Base-by-base conservation (phyloP, 2,888 invertebrate species). In the Heliconius ismenius region DNA sequence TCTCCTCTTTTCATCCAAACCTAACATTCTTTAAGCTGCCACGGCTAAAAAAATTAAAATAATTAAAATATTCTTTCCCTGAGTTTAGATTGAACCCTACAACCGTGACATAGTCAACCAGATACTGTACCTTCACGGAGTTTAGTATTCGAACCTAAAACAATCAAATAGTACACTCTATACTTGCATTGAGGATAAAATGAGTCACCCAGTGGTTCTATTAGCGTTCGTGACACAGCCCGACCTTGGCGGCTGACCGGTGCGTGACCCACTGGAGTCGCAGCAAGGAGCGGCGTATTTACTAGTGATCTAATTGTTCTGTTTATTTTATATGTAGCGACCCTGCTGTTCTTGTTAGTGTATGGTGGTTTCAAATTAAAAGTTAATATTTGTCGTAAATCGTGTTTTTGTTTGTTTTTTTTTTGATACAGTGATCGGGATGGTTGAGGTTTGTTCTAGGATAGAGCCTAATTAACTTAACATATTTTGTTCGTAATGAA, bases 211-310 rank as follows among this genome's bases (percentile, higher is more conserved):
- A 80, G 70, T 70, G 75, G 81, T 81, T 78, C 75, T 74, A 77
- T 78, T 78, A 70, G 76, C 67, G 78, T 74, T 84, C 84, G 83
- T 83, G 83, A 83, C 79, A 76, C 79, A 78, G 78, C 67, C 70
- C 81, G 81, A 77, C 82, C 81, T 82, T 82, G 81, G 81, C 39
- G 73, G 73, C 28, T 73, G 73, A 73, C 73, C 73, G 73, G 43
- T 73, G 73, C 73, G 69, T 74, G 78, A 75, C 78, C 76, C 64
- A 73, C 73, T 70, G 58, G 58, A 58, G n/a, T 32, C 26, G 43
- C 28, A 58, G n/a, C 70, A 36, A 58, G 70, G 70, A 70, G 58
- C 70, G 54, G n/a, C n/a, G n/a, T 32, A 69, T 70, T 32, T 36
- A 70, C 70, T 36, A 15, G 21, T 70, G 54, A 36, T 70, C 70